Evolutionary conservation across 2,113 vertebrate species (phyloP).

Genomic region (Mormyrus iriodes): DNA sequence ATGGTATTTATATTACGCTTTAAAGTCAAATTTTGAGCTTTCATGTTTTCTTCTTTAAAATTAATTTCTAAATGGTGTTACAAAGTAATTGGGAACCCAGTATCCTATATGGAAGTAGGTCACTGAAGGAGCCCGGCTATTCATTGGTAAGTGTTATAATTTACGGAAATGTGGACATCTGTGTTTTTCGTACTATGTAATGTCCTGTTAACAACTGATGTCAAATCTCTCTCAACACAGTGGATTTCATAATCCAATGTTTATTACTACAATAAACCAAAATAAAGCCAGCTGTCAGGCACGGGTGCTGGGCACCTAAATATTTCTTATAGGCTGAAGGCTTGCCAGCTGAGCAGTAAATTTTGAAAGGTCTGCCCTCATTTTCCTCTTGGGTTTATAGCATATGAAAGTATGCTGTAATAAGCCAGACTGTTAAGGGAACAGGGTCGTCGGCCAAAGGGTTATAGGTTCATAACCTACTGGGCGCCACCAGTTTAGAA

Average conservation of each 20-base stretch:
- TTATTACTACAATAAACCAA: conserved; percentile 38
- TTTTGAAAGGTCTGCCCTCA: neutral
- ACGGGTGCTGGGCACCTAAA: neutral
- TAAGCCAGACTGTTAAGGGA: neutral
- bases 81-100: neutral
- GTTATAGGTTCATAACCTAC: neutral
- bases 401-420: neutral
- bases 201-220: neutral
- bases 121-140: neutral
- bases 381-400: neutral
- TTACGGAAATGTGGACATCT: neutral
- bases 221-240: neutral
- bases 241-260: neutral
- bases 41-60: conserved; percentile 2
- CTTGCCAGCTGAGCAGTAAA: neutral
- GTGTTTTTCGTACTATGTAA: neutral
- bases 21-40: neutral
- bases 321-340: neutral
- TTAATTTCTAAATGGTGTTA: neutral
- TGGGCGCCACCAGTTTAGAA: neutral
- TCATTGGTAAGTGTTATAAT: neutral
- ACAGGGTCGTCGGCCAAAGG: neutral
- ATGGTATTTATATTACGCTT: neutral
- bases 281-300: neutral
- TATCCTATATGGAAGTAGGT: neutral